These are phyloP conservation scores for Petromus typicus DNA, from an alignment of 2,113 vertebrate genomes.

Conservation along the genomic window DNA sequence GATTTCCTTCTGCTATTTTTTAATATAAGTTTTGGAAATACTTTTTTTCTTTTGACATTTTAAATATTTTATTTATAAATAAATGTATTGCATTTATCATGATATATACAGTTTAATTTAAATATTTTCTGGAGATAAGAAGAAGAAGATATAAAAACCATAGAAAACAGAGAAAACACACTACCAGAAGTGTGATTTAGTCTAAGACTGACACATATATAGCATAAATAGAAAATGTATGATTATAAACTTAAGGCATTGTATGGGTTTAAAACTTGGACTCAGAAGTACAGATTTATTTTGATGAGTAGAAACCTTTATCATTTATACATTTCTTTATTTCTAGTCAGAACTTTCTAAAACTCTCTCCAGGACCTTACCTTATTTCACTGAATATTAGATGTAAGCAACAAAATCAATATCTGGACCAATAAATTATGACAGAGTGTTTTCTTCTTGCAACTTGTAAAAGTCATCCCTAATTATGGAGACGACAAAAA, in stretches of 20 bases:
- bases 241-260: not conserved
- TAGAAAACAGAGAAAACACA: not conserved
- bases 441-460: not conserved
- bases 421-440: conserved; percentile 26
- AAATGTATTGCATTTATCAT: not conserved
- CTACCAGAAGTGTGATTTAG: not conserved
- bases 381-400: conserved; percentile 35
- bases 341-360: not conserved
- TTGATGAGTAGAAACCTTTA: conserved; percentile 18
- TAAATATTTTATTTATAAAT: not conserved
- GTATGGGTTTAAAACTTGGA: not conserved
- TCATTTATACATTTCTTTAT: conserved; percentile 2
- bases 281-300: not conserved
- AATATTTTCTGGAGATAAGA: conserved; percentile 27
- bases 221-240: not conserved
- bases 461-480: conserved; percentile 17
- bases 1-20: not conserved
- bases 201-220: not conserved
- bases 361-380: conserved; percentile 28
- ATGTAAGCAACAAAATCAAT: conserved; percentile 37
- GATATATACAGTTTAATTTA: not conserved
- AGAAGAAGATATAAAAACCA: not conserved
- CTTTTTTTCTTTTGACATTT: conserved; percentile 3
- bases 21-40: not conserved
- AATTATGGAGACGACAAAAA: conserved; percentile 24